phyloP scores from a whole-genome alignment of 1,140 invertebrate genomes.

The Drosophila arawakana region DNA sequence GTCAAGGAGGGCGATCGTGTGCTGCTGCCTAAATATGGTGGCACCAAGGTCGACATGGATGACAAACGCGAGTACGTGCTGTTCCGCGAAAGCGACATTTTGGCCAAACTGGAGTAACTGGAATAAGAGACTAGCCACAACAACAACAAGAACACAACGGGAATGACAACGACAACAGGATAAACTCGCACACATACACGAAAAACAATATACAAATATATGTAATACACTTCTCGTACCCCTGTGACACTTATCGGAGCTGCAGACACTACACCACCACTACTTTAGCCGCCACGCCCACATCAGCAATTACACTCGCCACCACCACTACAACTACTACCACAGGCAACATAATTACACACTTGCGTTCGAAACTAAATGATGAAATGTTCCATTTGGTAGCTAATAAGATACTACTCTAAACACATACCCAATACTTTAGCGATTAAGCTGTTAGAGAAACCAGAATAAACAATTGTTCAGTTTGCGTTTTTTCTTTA shows the following conservation, averaged over 20 bases:
- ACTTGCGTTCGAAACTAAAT: constrained; percentile 77
- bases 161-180: not conserved
- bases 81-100: constrained; percentile 97
- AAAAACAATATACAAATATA: not conserved
- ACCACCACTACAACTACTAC: not conserved
- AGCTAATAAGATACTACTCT: constrained; percentile 33
- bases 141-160: too few relatives aligned
- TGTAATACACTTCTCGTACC: not conserved
- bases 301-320: not conserved
- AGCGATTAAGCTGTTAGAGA: constrained; percentile 5
- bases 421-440: not conserved
- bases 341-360: not conserved
- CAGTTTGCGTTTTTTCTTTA: constrained; percentile 39
- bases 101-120: constrained; percentile 92
- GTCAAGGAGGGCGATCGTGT: constrained; percentile 97
- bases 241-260: not conserved
- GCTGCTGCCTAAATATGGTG: constrained; percentile 98
- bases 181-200: not conserved
- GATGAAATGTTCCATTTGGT: constrained; percentile 75
- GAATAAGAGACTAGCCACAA: not conserved
- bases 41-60: constrained; percentile 94
- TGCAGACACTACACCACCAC: not conserved
- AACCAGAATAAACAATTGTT: constrained; percentile 49
- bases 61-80: constrained; percentile 95
- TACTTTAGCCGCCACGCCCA: not conserved